phyloP scores from a whole-genome alignment of 1,140 invertebrate genomes.

The Teleogryllus occipitalis region DNA sequence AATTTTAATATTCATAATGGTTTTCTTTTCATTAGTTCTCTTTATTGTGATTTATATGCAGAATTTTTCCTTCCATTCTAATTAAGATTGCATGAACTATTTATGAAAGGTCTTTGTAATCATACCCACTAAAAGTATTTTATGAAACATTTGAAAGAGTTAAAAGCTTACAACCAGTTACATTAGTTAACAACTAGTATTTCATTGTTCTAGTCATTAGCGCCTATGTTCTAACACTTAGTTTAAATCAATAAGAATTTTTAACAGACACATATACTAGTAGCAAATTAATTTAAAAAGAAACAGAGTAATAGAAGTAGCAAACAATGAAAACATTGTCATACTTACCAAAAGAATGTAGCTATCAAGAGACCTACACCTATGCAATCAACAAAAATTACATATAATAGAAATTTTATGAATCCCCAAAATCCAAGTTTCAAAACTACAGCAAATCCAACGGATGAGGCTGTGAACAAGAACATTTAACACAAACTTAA shows the following conservation, averaged over 20 bases:
- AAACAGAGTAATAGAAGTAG: not conserved
- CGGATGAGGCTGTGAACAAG: slow-evolving; percentile 67
- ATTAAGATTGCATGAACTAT: no score
- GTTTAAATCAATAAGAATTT: no score
- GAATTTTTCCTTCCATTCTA: no score
- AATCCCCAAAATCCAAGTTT: slow-evolving; percentile 66
- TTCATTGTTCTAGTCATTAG: no score
- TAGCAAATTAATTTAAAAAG: not conserved
- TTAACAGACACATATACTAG: not conserved
- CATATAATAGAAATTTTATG: slow-evolving; percentile 81
- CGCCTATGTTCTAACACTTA: no score
- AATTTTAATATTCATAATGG: no score
- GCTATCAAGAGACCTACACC: slow-evolving; percentile 79
- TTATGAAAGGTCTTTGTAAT: no score
- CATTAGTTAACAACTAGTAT: not conserved
- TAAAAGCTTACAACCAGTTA: not conserved
- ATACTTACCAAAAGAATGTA: slow-evolving; percentile 76
- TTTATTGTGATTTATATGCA: no score
- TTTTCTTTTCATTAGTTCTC: no score
- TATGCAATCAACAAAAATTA: slow-evolving; percentile 92
- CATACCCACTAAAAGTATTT: no score
- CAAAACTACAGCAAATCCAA: slow-evolving; percentile 80
- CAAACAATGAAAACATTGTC: not conserved
- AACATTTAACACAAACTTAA: slow-evolving; percentile 15
- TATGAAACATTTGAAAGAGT: not conserved